These are phyloP conservation scores for Oithona nana DNA, from an alignment of 2,888 invertebrate genomes.

Conservation along the genomic window DNA sequence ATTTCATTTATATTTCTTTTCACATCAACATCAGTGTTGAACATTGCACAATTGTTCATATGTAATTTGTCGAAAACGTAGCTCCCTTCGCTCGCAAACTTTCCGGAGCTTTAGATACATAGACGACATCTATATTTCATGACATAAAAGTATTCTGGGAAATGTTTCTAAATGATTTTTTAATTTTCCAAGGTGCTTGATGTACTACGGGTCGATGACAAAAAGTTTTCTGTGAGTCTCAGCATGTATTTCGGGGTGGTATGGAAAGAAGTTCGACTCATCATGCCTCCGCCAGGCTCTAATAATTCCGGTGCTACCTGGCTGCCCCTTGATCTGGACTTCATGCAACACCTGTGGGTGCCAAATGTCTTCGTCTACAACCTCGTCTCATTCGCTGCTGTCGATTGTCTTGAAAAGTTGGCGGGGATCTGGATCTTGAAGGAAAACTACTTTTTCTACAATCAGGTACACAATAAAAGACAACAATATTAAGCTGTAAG, in stretches of 20 bases:
- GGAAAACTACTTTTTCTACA: constrained; percentile 12
- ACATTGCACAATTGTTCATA: too few relatives aligned
- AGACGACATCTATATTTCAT: too few relatives aligned
- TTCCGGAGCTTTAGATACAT: too few relatives aligned
- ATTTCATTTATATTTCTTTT: too few relatives aligned
- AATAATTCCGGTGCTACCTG: not conserved
- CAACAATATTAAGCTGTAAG: not conserved
- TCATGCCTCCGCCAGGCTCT: not conserved
- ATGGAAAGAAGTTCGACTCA: constrained; percentile 8
- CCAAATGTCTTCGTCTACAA: constrained; percentile 15
- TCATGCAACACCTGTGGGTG: constrained; percentile 10
- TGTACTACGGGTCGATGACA: constrained; percentile 12
- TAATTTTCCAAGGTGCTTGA: constrained; percentile 10
- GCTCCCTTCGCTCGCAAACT: too few relatives aligned
- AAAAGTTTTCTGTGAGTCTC: constrained; percentile 7
- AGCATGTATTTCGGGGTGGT: constrained; percentile 14
- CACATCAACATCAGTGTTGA: too few relatives aligned
- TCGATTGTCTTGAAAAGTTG: constrained; percentile 10
- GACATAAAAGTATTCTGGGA: too few relatives aligned
- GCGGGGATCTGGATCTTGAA: constrained; percentile 14
- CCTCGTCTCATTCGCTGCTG: constrained; percentile 2
- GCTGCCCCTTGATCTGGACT: constrained; percentile 14
- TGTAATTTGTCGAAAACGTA: too few relatives aligned
- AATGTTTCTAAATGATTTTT: not conserved
- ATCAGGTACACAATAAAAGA: not conserved